phyloP scores from a whole-genome alignment of 2,888 invertebrate species.

The Sarcophaga variegata region DNA sequence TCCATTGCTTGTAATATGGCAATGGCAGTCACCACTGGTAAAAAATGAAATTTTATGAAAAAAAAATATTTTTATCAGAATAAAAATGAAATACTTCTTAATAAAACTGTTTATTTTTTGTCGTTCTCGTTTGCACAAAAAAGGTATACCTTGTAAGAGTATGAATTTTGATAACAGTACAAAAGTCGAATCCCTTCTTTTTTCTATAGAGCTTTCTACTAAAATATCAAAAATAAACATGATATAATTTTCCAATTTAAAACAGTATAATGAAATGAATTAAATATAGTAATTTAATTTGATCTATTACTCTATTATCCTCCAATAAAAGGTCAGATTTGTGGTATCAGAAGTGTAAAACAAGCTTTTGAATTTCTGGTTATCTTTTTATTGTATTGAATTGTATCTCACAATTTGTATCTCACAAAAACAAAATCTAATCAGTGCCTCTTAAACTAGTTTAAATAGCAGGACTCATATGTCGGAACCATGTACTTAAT shows the following conservation, averaged over 20 bases:
- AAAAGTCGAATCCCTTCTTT: no score
- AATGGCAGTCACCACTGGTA: conserved; percentile 72
- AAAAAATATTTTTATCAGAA: conserved; percentile 36
- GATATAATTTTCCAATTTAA: no score
- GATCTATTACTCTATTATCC: no score
- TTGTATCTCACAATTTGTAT: neutral
- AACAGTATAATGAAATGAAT: no score
- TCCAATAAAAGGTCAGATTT: no score
- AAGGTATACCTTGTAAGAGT: no score
- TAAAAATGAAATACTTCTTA: neutral
- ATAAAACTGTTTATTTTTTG: neutral
- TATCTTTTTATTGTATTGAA: conserved; percentile 21
- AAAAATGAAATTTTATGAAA: conserved; percentile 71
- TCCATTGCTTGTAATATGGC: conserved; percentile 74
- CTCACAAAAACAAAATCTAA: no score
- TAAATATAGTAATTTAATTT: no score
- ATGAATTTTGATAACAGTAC: no score
- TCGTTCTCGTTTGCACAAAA: neutral
- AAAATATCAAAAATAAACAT: no score
- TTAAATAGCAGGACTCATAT: conserved; percentile 95
- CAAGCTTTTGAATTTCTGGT: neutral
- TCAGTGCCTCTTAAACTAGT: conserved; percentile 81
- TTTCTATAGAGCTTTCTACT: no score
- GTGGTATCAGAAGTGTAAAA: no score
- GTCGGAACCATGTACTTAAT: conserved; percentile 99